A percentile compares a stretch with the other conserved stretches of the same genome.
These are phyloP conservation scores for Sinocyclocheilus grahami DNA, from an alignment of 2,113 vertebrate species.

Conservation along the genomic window DNA sequence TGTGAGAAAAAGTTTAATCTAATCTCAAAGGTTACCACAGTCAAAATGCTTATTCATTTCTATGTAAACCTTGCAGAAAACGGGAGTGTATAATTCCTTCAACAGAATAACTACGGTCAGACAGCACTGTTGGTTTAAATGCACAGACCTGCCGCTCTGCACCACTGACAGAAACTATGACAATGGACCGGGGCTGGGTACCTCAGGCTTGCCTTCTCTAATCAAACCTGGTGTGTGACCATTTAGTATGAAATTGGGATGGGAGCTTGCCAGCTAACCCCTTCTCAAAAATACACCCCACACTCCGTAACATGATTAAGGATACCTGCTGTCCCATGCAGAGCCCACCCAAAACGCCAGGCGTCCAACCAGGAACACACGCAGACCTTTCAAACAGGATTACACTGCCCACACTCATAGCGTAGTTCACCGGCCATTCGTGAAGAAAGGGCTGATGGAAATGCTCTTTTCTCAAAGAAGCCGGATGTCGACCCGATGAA, in stretches of 20 bases:
- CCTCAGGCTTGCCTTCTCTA: slow-evolving; percentile 42
- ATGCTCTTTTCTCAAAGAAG: slow-evolving; percentile 15
- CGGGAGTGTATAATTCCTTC: neutral
- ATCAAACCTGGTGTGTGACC: slow-evolving; percentile 55
- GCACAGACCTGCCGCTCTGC: neutral
- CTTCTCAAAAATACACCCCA: slow-evolving; percentile 4
- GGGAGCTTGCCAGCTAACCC: slow-evolving; percentile 50
- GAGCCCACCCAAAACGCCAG: slow-evolving; percentile 57
- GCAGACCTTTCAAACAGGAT: slow-evolving; percentile 41
- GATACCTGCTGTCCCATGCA: slow-evolving; percentile 57
- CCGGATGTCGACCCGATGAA: slow-evolving; percentile 1
- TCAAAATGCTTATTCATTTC: neutral
- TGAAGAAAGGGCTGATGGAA: slow-evolving; percentile 38
- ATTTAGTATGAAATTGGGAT: slow-evolving; percentile 61
- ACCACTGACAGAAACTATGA: slow-evolving; percentile 5
- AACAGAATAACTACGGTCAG: neutral
- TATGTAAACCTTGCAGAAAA: neutral
- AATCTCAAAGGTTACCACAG: neutral
- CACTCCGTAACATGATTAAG: slow-evolving; percentile 56
- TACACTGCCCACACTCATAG: slow-evolving; percentile 30
- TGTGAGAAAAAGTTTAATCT: neutral
- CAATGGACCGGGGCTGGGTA: slow-evolving; percentile 35
- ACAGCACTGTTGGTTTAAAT: neutral
- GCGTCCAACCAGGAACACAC: slow-evolving; percentile 31
- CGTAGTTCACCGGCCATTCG: slow-evolving; percentile 29